Percentiles rank a stretch among this genome's conserved stretches.
These are phyloP conservation scores for Tyria jacobaeae DNA, from an alignment of 2,888 invertebrate species.

Conservation along the genomic window DNA sequence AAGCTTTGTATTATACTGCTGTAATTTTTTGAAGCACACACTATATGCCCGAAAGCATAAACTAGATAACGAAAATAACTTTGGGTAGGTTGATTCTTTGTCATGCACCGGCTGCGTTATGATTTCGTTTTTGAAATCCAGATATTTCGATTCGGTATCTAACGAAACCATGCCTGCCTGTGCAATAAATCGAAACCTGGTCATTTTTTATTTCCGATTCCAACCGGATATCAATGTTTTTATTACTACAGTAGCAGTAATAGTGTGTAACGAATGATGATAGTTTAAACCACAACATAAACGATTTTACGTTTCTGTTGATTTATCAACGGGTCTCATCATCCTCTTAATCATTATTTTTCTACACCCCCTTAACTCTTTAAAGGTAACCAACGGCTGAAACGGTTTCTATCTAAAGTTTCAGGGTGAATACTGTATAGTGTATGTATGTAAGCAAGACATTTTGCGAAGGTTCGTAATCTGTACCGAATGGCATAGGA, in stretches of 20 bases:
- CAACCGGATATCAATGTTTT: neutral
- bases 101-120: conserved; percentile 22
- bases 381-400: too few relatives aligned
- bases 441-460: conserved; percentile 41
- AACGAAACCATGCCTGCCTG: conserved; percentile 26
- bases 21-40: too few relatives aligned
- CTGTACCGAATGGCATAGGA: conserved; percentile 57
- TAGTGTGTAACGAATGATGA: neutral
- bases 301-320: too few relatives aligned
- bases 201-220: conserved; percentile 17
- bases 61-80: neutral
- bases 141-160: conserved; percentile 34
- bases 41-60: neutral
- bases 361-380: too few relatives aligned
- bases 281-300: neutral
- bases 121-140: conserved; percentile 34
- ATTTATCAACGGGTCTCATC: too few relatives aligned
- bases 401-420: conserved; percentile 27
- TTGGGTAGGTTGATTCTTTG: neutral
- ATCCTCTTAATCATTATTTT: too few relatives aligned
- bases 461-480: conserved; percentile 51
- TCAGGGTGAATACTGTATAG: too few relatives aligned
- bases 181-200: conserved; percentile 15
- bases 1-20: too few relatives aligned
- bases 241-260: neutral